Conservation (phyloP, 2,797 vertebrate genomes). For the Peromyscus melanophrys region DNA sequence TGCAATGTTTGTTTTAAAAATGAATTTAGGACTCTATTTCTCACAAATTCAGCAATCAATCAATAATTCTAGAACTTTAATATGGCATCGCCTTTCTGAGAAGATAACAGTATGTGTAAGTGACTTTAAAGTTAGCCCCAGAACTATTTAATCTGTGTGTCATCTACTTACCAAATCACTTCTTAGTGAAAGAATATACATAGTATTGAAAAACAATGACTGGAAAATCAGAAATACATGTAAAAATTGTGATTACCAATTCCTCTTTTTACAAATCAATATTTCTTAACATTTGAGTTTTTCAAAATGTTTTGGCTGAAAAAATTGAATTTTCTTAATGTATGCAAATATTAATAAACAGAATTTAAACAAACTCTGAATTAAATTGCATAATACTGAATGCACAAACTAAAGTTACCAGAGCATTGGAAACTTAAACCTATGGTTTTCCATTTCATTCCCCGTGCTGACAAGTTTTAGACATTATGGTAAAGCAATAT, state of each 20-base stretch:
- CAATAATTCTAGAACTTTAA: conserved; percentile 63
- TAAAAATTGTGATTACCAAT: conserved; percentile 82
- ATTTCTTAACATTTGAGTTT: conserved; percentile 81
- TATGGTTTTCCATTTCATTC: background rate
- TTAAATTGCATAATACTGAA: background rate
- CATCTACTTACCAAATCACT: conserved; percentile 80
- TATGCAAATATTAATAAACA: conserved; percentile 30
- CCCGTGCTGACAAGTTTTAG: background rate
- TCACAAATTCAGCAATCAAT: background rate
- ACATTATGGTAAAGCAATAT: background rate
- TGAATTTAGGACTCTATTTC: conserved; percentile 4
- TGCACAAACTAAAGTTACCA: background rate
- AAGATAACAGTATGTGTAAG: conserved; percentile 19
- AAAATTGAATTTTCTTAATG: background rate
- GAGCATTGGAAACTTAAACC: background rate
- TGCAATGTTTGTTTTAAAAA: conserved; percentile 13
- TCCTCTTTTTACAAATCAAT: conserved; percentile 73
- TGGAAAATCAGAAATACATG: conserved; percentile 84
- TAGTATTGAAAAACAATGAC: conserved; percentile 77
- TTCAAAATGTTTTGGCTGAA: background rate
- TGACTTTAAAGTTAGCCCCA: conserved; percentile 80
- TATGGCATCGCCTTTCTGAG: conserved; percentile 71
- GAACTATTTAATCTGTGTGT: conserved; percentile 78
- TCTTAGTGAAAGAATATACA: conserved; percentile 76
- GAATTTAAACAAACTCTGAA: background rate